These are phyloP conservation scores for Sebastes hopkinsi DNA, from an alignment of 2,797 vertebrate species.

Conservation along the genomic window DNA sequence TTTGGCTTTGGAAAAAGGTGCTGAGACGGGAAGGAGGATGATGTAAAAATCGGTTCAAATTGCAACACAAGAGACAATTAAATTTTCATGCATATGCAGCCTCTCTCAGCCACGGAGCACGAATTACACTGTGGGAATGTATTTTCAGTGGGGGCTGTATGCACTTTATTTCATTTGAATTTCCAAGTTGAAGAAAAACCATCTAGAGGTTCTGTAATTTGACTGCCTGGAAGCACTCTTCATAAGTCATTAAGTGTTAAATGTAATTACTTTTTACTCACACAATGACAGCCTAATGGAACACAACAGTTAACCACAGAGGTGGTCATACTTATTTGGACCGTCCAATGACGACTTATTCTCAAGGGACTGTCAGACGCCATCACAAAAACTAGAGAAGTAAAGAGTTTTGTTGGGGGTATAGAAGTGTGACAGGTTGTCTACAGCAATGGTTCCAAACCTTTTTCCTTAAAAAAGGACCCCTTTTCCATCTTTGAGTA, in stretches of 20 bases:
- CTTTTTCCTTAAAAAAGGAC: no score
- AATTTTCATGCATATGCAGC: slow-evolving; percentile 64
- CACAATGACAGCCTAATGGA: slow-evolving; percentile 31
- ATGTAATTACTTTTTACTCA: slow-evolving; percentile 38
- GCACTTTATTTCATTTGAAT: slow-evolving; percentile 53
- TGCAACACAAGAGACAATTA: slow-evolving; percentile 58
- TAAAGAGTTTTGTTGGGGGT: neutral
- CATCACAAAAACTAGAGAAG: neutral
- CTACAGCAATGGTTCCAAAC: no score
- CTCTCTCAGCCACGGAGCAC: slow-evolving; percentile 18
- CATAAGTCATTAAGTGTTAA: slow-evolving; percentile 39
- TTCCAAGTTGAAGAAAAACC: slow-evolving; percentile 32
- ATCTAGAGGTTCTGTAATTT: slow-evolving; percentile 43
- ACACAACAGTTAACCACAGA: slow-evolving; percentile 10
- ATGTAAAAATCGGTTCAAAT: slow-evolving; percentile 36
- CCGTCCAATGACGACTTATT: neutral
- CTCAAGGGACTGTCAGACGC: neutral
- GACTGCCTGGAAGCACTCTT: slow-evolving; percentile 30
- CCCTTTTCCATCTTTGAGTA: no score
- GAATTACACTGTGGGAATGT: slow-evolving; percentile 44
- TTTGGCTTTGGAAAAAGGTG: slow-evolving; percentile 15
- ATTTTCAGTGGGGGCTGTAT: slow-evolving; percentile 28
- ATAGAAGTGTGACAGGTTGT: neutral
- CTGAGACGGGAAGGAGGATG: neutral
- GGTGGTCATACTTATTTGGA: slow-evolving; percentile 3